A percentile compares a stretch with the other conserved stretches of the same genome.
These are phyloP conservation scores for Xiphophorus maculatus DNA, from an alignment of 2,113 vertebrate genomes.

Conservation along the genomic window DNA sequence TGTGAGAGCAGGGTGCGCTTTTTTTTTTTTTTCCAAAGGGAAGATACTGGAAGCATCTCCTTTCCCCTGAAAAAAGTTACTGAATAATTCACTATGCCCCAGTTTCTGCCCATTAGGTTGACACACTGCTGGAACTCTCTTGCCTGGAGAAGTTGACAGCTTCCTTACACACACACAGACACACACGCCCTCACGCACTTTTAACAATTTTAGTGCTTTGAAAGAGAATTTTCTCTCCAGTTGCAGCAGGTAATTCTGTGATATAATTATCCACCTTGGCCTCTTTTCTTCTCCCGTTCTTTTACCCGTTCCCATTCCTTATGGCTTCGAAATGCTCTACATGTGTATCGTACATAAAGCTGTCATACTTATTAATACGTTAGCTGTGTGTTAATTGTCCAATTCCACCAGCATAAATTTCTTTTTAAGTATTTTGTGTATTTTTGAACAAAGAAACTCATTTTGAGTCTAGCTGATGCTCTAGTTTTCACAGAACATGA, in stretches of 20 bases:
- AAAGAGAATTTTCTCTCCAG: slow-evolving; percentile 30
- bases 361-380: too few relatives aligned
- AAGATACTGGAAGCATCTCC: slow-evolving; percentile 70
- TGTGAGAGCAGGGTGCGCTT: slow-evolving; percentile 47
- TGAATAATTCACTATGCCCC: slow-evolving; percentile 79
- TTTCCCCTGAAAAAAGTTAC: slow-evolving; percentile 73
- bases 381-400: too few relatives aligned
- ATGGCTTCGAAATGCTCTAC: not conserved
- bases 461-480: too few relatives aligned
- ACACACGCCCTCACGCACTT: not conserved
- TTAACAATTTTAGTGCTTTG: slow-evolving; percentile 27
- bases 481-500: too few relatives aligned
- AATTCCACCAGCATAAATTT: too few relatives aligned
- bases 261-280: slow-evolving; percentile 7
- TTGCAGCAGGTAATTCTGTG: slow-evolving; percentile 31
- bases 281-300: slow-evolving; percentile 1
- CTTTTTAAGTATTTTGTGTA: too few relatives aligned
- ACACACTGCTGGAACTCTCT: slow-evolving; percentile 73
- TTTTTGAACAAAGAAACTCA: too few relatives aligned
- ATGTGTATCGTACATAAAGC: not conserved
- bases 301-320: not conserved
- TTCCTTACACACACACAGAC: slow-evolving; percentile 49
- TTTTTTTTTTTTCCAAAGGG: slow-evolving; percentile 58
- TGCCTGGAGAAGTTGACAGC: slow-evolving; percentile 73
- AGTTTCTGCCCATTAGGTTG: slow-evolving; percentile 79